Percentiles rank a stretch among this genome's conserved stretches.
Evolutionary conservation across 1,140 invertebrate genomes (phyloP).

Genomic region (Homalodisca vitripennis): DNA sequence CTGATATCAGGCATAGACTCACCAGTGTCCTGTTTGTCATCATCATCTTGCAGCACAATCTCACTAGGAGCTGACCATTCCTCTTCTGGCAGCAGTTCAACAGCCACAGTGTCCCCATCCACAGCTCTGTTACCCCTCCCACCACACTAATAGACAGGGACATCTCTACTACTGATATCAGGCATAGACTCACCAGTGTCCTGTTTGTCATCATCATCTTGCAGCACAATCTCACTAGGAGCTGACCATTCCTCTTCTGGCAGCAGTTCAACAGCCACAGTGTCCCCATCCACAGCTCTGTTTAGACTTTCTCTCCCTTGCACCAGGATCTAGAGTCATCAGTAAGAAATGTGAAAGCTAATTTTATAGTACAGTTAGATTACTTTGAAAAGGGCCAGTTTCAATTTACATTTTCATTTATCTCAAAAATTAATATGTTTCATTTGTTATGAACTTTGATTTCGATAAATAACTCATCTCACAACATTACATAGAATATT

Average conservation of each 20-base stretch:
- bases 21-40: slow-evolving; percentile 62
- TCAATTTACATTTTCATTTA: no score
- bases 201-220: slow-evolving; percentile 73
- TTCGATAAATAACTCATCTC: no score
- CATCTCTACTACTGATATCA: no score
- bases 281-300: slow-evolving; percentile 93
- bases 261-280: slow-evolving; percentile 89
- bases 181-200: slow-evolving; percentile 57
- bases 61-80: slow-evolving; percentile 84
- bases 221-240: slow-evolving; percentile 74
- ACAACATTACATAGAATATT: no score
- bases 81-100: slow-evolving; percentile 86
- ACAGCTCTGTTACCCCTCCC: slow-evolving; percentile 90
- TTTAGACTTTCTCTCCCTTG: slow-evolving; percentile 89
- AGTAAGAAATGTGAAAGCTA: no score
- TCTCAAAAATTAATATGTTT: no score
- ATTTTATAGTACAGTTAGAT: no score
- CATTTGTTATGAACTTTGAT: no score
- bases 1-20: no score
- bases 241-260: slow-evolving; percentile 88
- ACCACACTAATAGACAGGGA: no score
- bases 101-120: slow-evolving; percentile 91
- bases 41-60: slow-evolving; percentile 81
- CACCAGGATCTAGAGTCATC: slow-evolving; percentile 85
- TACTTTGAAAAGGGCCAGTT: no score